Evolutionary conservation across 2,888 invertebrate genomes (phyloP), one percentile per base, ranked within the genome.

Genomic region (Tetragonula carbonaria): DNA sequence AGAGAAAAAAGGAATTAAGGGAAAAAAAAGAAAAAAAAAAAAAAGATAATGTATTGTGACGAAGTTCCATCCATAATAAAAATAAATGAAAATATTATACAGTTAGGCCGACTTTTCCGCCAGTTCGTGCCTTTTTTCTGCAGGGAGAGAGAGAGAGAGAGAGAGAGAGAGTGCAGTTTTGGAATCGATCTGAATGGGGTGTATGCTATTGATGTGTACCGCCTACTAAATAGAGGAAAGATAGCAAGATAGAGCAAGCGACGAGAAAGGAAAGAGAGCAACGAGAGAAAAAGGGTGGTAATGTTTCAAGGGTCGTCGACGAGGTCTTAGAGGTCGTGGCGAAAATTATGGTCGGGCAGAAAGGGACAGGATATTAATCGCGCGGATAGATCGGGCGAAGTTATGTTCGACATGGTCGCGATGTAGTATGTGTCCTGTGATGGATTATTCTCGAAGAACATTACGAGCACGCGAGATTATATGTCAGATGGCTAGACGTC

Each of bases 91-190:
- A 88, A 92, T 92, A 92, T 93, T 93, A 94, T 94, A 94, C 93
- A 93, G 94, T 94, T 94, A 94, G 94, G 94, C 94, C 94, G 94
- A 94, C 94, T 94, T 94, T 94, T 94, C 93, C 94, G 94, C 94
- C 94, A 94, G 94, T 94, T 94, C 93, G 94, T 94, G 94, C 94
- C 94, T 94, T 94, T 94, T 94, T 94, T 94, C 93, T 91, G 93
- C 94, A 92, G 92, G 91, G 91, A 93, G 91, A 90, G 91, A 91
- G 80, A 84, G 33, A 33, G 33, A 33, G 33, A 33, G 28, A 28
- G 28, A 28, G 28, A 28, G 28, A 28, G 28, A 28, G 28, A 28
- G 91, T 88, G 89, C 88, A 90, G 82, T 87, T 87, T 88, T 84
- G 89, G 80, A 80, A 88, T 86, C 83, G 81, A 89, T 88, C 88